Conservation (phyloP, 2,888 invertebrate species). For the Anaspis maculata region DNA sequence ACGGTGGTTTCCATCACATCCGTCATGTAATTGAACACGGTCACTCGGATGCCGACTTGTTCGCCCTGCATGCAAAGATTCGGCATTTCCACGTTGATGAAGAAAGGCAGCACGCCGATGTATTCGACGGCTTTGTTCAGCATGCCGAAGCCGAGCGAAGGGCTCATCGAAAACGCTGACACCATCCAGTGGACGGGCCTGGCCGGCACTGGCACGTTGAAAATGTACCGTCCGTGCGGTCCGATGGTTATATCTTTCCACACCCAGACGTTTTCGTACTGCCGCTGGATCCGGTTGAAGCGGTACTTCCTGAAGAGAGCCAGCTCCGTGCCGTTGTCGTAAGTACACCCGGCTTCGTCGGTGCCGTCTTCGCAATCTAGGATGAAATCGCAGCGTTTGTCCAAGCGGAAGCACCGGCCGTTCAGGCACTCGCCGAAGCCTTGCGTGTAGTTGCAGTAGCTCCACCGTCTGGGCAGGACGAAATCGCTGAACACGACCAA, state of each 20-base stretch:
- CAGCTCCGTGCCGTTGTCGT: conserved; percentile 60
- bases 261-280: conserved; percentile 92
- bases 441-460: conserved; percentile 61
- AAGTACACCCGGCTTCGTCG: conserved; percentile 71
- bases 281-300: conserved; percentile 80
- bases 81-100: conserved; percentile 91
- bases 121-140: conserved; percentile 73
- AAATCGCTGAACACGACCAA: conserved; percentile 88
- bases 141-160: conserved; percentile 81
- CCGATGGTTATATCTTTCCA: conserved; percentile 93
- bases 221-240: conserved; percentile 81
- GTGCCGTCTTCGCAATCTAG: conserved; percentile 76
- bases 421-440: conserved; percentile 76
- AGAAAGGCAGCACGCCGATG: conserved; percentile 88
- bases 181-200: conserved; percentile 88
- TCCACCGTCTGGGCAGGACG: conserved; percentile 57
- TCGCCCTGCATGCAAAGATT: conserved; percentile 77
- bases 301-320: conserved; percentile 70
- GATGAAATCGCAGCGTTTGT: conserved; percentile 66
- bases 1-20: conserved; percentile 78
- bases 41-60: conserved; percentile 85
- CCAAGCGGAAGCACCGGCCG: conserved; percentile 65
- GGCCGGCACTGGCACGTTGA: conserved; percentile 76
- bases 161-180: conserved; percentile 85
- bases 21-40: conserved; percentile 90